Evolutionary conservation across 2,888 invertebrate species (phyloP), one percentile per base, ranked within the genome.

Genomic region (Acronicta leporina): DNA sequence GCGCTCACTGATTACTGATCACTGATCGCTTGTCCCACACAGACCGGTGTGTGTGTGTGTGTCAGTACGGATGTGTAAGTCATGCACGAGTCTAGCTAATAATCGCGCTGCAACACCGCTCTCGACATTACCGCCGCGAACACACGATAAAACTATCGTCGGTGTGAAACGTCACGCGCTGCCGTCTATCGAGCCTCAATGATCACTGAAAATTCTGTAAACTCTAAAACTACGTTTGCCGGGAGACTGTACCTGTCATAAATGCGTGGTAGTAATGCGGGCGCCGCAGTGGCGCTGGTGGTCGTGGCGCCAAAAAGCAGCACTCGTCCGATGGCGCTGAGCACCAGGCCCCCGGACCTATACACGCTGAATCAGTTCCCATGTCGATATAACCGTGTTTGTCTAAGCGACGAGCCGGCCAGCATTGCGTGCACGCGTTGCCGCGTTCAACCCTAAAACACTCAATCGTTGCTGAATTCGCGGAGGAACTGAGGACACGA

Each of bases 301-400:
- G 63, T 50, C 56, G 67, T 47, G 82, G 81, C 67, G 81, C 65
- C 69, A 82, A 50, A 67, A 82, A 82, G 67, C 73, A 81, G 40
- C 75, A 35, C 3, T 84, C 80, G 8, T 57, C 57, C 35, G 61
- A 25, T 51, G 77, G 60, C 42, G n/a, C 11, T 13, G 58, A 42
- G 13, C 11, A 40, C 83, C 85, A 89, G 82, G 82, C 85, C 77
- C 86, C 85, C 30, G 47, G 30, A 0, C 58, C 43, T 13, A 48
- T 40, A 8, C 51, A 55, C 2, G 75, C 62, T 1, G 82, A 73
- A 52, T 88, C 81, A 64, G 87, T 84, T 72, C 90, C 92, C 95
- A 95, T 95, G 69, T 95, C 95, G 79, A 95, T 93, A 69, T 95
- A 95, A 5, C 95, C 95, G 89, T 95, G 94, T 50, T 91, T 92